Conservation (phyloP, 2,797 vertebrate species). For the Urosaurus nigricauda region DNA sequence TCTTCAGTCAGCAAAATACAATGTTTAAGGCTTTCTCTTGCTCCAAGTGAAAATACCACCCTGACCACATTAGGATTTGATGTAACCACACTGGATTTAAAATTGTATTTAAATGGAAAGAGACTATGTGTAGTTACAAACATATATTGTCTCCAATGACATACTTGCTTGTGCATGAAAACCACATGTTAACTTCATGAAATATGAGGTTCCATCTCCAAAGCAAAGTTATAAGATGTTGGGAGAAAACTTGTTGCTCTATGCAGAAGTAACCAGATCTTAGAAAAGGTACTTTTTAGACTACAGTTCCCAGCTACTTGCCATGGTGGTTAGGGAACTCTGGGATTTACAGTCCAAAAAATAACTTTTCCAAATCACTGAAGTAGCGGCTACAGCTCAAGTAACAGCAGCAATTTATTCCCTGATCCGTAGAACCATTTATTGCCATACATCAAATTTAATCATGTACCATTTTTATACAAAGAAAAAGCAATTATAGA, state of each 20-base stretch:
- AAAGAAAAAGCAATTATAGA: not conserved
- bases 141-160: not conserved
- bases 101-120: slow-evolving; percentile 11
- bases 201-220: not conserved
- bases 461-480: not conserved
- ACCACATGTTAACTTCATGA: not conserved
- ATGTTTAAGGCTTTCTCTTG: slow-evolving; percentile 16
- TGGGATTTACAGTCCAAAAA: no score
- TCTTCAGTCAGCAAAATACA: not conserved
- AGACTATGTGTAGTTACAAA: not conserved
- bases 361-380: not conserved
- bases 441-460: not conserved
- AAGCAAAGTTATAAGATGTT: not conserved
- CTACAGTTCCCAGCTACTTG: no score
- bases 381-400: not conserved
- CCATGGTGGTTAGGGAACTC: no score
- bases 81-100: not conserved
- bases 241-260: not conserved
- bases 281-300: no score
- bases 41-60: slow-evolving; percentile 10
- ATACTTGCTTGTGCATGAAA: slow-evolving; percentile 25
- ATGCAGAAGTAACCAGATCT: not conserved
- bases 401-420: not conserved
- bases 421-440: not conserved
- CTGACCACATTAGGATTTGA: slow-evolving; percentile 15